Percentiles rank a stretch among this genome's conserved stretches.
These are phyloP conservation scores for Elaphurus davidianus DNA, from an alignment of 2,113 vertebrate genomes.

Conservation along the genomic window DNA sequence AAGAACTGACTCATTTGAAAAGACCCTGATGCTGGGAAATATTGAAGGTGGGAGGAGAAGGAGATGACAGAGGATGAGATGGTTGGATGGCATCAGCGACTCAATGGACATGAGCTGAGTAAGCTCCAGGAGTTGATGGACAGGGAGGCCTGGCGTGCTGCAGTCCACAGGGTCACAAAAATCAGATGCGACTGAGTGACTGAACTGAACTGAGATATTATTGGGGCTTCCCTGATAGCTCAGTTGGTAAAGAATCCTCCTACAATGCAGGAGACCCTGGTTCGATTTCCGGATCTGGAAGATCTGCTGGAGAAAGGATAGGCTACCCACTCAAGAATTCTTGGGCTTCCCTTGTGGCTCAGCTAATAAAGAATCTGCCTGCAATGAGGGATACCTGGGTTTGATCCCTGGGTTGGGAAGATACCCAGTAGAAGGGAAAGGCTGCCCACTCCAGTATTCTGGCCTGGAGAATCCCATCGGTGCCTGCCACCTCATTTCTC, in stretches of 20 bases:
- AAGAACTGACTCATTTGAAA: no score
- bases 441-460: not conserved
- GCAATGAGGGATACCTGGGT: not conserved
- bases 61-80: no score
- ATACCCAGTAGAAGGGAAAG: not conserved
- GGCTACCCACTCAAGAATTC: not conserved
- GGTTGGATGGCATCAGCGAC: no score
- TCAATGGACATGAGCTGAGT: no score
- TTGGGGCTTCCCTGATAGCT: no score
- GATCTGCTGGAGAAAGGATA: not conserved
- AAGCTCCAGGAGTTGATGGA: no score
- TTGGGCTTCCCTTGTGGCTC: not conserved
- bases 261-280: not conserved
- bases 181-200: no score
- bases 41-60: no score
- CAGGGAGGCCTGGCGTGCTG: no score
- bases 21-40: no score
- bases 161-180: no score
- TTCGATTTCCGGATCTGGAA: not conserved
- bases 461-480: not conserved
- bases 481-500: not conserved
- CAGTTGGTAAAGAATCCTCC: not conserved
- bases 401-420: not conserved
- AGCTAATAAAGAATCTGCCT: not conserved
- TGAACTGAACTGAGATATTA: no score